Conservation (phyloP, 2,113 vertebrate genomes). For the Rhombomys opimus region DNA sequence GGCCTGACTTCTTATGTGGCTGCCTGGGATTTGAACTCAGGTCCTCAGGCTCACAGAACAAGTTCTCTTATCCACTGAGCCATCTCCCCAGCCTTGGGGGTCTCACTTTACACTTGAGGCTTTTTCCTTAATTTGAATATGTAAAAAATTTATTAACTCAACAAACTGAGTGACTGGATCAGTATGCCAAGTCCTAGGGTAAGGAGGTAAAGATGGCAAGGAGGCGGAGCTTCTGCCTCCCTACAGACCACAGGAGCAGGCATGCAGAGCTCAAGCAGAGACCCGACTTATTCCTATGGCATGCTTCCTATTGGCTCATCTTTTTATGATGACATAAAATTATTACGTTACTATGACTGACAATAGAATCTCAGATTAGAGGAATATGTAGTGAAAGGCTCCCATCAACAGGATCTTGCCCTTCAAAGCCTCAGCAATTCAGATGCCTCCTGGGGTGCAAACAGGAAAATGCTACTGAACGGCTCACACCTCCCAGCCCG, state of each 20-base stretch:
- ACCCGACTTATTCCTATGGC: background rate
- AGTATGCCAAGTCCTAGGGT: background rate
- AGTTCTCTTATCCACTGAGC: background rate
- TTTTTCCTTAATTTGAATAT: background rate
- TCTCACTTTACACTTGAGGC: background rate
- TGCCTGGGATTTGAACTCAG: background rate
- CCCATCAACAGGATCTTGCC: conserved; percentile 5
- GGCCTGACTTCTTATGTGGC: background rate
- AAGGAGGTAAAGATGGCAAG: background rate
- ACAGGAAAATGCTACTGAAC: background rate
- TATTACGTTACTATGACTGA: background rate
- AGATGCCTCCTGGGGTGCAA: background rate
- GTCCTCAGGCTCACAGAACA: background rate
- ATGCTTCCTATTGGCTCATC: background rate
- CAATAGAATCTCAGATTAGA: background rate
- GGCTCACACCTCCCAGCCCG: background rate
- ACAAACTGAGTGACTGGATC: background rate
- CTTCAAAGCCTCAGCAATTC: background rate
- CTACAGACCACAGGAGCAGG: background rate
- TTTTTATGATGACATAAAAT: too few relatives aligned
- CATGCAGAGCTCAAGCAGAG: background rate
- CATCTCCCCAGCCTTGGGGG: background rate
- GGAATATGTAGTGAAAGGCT: background rate
- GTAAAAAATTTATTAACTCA: background rate
- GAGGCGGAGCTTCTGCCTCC: background rate